Evolutionary conservation across 2,797 vertebrate species (phyloP).

Genomic region (Hippopotamyrus pictus): DNA sequence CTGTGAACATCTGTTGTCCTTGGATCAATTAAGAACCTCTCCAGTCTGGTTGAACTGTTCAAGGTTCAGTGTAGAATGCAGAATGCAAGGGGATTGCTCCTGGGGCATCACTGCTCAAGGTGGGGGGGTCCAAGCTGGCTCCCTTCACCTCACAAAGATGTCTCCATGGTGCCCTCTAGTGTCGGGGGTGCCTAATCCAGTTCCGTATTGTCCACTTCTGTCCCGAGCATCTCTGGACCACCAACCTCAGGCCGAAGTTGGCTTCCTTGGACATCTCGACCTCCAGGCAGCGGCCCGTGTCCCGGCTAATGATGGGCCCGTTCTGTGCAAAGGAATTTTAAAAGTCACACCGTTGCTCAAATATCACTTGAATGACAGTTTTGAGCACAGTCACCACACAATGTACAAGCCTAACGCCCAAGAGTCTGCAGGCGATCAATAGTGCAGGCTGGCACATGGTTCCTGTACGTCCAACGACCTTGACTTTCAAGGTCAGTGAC

Average conservation of each 20-base stretch:
- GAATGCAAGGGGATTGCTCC: background rate
- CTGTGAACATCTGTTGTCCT: background rate
- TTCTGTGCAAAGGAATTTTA: constrained; percentile 60
- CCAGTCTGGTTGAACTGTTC: background rate
- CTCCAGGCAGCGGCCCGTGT: constrained; percentile 91
- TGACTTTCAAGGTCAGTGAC: background rate
- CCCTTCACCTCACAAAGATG: background rate
- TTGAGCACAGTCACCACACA: background rate
- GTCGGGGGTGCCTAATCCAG: constrained; percentile 85
- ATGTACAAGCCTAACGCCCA: background rate
- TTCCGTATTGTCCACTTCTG: constrained; percentile 98
- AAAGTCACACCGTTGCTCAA: background rate
- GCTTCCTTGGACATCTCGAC: constrained; percentile 96
- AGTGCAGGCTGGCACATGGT: background rate
- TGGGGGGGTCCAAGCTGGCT: background rate
- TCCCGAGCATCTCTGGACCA: constrained; percentile 91
- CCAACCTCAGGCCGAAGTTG: constrained; percentile 87
- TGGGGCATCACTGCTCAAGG: background rate
- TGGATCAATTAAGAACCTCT: background rate
- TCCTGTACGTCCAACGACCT: background rate
- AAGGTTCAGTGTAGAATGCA: background rate
- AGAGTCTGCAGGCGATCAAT: background rate
- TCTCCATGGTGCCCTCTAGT: constrained; percentile 57
- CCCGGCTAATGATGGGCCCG: constrained; percentile 88
- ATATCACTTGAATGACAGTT: background rate